These are phyloP conservation scores for Phycodurus eques DNA, from an alignment of 2,113 vertebrate species.

Conservation along the genomic window DNA sequence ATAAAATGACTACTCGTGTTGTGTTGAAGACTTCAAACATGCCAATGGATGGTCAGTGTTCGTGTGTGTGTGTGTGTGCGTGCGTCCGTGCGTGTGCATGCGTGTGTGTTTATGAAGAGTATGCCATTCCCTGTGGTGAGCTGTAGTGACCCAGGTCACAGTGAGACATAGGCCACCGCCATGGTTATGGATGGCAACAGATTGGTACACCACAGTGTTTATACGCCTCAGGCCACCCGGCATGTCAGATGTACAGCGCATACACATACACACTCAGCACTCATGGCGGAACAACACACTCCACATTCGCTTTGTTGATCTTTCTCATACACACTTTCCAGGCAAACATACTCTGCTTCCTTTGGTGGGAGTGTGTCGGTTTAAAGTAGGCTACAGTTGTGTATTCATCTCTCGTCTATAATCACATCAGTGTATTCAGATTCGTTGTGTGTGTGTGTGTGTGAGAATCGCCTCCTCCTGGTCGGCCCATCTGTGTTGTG, in stretches of 20 bases:
- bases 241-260: constrained; percentile 38
- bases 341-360: constrained; percentile 18
- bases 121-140: constrained; percentile 40
- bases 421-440: constrained; percentile 61
- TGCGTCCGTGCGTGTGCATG: neutral
- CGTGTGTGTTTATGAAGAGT: neutral
- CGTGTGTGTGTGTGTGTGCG: constrained; percentile 23
- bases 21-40: neutral
- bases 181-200: constrained; percentile 55
- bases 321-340: constrained; percentile 18
- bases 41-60: neutral
- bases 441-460: constrained; percentile 24
- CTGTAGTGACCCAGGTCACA: constrained; percentile 54
- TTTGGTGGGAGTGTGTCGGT: constrained; percentile 39
- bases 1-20: constrained; percentile 5
- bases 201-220: constrained; percentile 54
- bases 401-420: constrained; percentile 43
- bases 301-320: constrained; percentile 27
- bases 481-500: constrained; percentile 65
- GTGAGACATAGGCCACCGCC: constrained; percentile 54
- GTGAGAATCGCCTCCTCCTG: constrained; percentile 59
- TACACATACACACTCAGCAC: constrained; percentile 17
- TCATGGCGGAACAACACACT: constrained; percentile 48
- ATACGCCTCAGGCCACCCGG: constrained; percentile 46
- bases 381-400: constrained; percentile 9